Base-by-base conservation (phyloP, 2,888 invertebrate species). In the Acrobasis consociella region DNA sequence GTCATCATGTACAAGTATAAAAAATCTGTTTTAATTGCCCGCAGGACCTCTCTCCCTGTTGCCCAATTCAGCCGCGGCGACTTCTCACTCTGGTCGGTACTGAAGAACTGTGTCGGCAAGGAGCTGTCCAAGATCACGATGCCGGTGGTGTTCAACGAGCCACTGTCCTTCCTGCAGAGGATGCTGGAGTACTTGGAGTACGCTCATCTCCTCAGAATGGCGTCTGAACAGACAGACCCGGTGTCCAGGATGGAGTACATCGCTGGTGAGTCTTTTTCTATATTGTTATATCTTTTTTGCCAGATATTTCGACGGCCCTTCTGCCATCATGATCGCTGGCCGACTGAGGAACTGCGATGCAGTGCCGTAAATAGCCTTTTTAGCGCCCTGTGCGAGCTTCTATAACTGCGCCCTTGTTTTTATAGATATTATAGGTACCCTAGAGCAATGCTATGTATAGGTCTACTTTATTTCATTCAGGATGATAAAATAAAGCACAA, bases 131-230 rank as follows among this genome's bases (percentile, higher is more conserved):
- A 98, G 93, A 98, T 98, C 87, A 97, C 98, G 49, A 98, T 99
- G 97, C 99, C 99, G 67, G 97, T 99, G 70, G 96, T 97, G 71
- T 98, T 99, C 93, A 99, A 99, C 91, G 99, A 99, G 88, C 99
- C 99, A 10, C 93, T 99, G 67, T 97, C 97, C 75, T 98, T 99
- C 90, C 95, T 99, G 50, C 98, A 99, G 93, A 94, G 99, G 65
- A 95, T 99, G 91, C 95, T 97, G 50, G 99, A 99, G 90, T 98
- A 98, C 81, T 95, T 99, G 95, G 98, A 99, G 86, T 99, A 99
- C 79, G 95, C 97, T 9, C 89, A 93, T 59, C 84, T 94, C 51
- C 92, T 98, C 58, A 94, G 95, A 63, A 93, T 95, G 80, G 98
- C 98, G 7, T 93, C 96, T 0, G 94, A 95, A 68, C 95, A 96